Conservation (phyloP, 2,888 invertebrate genomes). For the Caenorhabditis virilis region DNA sequence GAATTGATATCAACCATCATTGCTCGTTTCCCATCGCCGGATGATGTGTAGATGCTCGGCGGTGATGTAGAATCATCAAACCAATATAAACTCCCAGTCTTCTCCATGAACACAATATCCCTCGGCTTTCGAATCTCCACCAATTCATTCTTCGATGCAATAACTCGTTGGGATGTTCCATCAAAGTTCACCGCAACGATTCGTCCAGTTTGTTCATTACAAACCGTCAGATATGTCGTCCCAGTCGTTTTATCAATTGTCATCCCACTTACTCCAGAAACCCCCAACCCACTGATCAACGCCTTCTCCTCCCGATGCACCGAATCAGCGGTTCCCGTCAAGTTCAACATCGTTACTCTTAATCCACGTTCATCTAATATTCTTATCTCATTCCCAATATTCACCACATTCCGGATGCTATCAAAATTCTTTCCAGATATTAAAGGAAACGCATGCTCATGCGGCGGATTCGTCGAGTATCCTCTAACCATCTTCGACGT, state of each 20-base stretch:
- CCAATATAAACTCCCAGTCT: constrained; percentile 13
- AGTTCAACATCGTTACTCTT: constrained; percentile 6
- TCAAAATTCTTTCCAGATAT: constrained; percentile 21
- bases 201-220: constrained; percentile 7
- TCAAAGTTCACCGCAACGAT: constrained; percentile 20
- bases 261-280: constrained; percentile 23
- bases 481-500: constrained; percentile 15
- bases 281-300: constrained; percentile 11
- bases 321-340: constrained; percentile 19
- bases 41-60: constrained; percentile 10
- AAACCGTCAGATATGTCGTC: constrained; percentile 15
- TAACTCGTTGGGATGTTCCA: constrained; percentile 11
- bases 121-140: constrained; percentile 8
- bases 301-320: constrained; percentile 10
- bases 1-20: constrained; percentile 11
- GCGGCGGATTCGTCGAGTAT: constrained; percentile 1
- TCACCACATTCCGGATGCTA: constrained; percentile 13
- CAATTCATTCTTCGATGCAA: constrained; percentile 4
- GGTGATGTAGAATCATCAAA: constrained; percentile 16
- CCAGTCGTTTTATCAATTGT: constrained; percentile 17
- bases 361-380: constrained; percentile 7
- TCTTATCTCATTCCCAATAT: constrained; percentile 9
- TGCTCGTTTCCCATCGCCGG: constrained; percentile 1
- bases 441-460: constrained; percentile 11
- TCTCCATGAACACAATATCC: constrained; percentile 13